These are phyloP conservation scores for Andricus quercusramuli DNA, from an alignment of 2,888 invertebrate genomes.

Conservation along the genomic window DNA sequence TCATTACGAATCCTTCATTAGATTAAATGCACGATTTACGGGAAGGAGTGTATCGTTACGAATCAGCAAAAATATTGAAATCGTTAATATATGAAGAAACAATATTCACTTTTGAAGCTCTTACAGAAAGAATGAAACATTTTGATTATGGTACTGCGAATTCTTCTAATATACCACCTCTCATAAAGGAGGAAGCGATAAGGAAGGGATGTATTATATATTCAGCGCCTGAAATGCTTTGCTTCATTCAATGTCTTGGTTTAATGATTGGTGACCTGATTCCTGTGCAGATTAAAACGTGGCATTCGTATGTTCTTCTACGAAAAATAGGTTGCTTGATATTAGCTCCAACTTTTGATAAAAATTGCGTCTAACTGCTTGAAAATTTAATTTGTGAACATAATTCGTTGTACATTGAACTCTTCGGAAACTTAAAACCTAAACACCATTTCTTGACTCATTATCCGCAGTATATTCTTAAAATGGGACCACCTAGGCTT, in stretches of 20 bases:
- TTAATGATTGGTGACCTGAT: conserved; percentile 11
- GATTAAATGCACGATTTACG: conserved; percentile 35
- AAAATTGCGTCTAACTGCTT: neutral
- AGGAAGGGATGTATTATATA: neutral
- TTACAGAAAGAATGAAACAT: neutral
- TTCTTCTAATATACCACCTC: neutral
- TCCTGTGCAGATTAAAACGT: neutral
- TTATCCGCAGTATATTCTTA: neutral
- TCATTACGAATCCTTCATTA: neutral
- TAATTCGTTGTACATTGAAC: conserved; percentile 22
- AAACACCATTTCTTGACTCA: conserved; percentile 17
- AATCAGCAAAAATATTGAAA: neutral
- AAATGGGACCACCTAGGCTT: neutral
- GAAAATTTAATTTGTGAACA: conserved; percentile 4
- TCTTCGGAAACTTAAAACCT: conserved; percentile 2
- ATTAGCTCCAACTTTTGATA: neutral
- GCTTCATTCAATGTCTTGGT: neutral
- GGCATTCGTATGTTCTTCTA: conserved; percentile 1
- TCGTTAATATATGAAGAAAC: neutral
- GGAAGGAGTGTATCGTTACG: conserved; percentile 26
- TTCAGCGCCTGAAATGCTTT: conserved; percentile 1
- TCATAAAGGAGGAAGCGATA: neutral
- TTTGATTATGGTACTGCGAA: neutral
- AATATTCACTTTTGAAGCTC: neutral
- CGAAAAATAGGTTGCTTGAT: neutral